These are phyloP conservation scores for Drosophila nasuta DNA, from an alignment of 1,140 invertebrate genomes.

Conservation along the genomic window DNA sequence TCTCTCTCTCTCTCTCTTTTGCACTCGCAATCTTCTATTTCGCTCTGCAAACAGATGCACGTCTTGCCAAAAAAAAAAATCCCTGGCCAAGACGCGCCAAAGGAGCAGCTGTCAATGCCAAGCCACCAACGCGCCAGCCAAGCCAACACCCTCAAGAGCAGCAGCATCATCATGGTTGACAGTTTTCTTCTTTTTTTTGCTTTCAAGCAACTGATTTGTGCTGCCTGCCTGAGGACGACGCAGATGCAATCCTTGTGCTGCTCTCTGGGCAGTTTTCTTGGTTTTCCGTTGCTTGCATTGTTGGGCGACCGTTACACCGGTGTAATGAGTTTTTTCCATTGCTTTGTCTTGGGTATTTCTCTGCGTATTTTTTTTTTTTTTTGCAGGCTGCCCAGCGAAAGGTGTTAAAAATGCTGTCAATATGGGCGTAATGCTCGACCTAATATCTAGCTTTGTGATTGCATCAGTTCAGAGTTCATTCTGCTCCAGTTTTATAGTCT, in stretches of 20 bases:
- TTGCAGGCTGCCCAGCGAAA: constrained; percentile 50
- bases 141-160: constrained; percentile 55
- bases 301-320: constrained; percentile 56
- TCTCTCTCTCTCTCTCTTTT: not conserved
- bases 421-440: constrained; percentile 60
- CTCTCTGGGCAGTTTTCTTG: constrained; percentile 36
- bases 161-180: constrained; percentile 58
- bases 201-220: constrained; percentile 54
- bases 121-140: constrained; percentile 73
- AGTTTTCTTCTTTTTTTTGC: constrained; percentile 39
- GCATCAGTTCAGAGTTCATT: constrained; percentile 25
- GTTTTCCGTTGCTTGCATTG: constrained; percentile 62
- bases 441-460: constrained; percentile 41
- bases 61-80: constrained; percentile 59
- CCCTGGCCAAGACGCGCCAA: constrained; percentile 65
- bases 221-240: constrained; percentile 36
- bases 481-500: not conserved
- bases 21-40: constrained; percentile 1
- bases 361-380: constrained; percentile 29
- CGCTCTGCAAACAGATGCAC: constrained; percentile 65
- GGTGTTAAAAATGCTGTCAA: constrained; percentile 73
- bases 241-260: constrained; percentile 57
- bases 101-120: constrained; percentile 75
- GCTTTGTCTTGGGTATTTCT: constrained; percentile 47
- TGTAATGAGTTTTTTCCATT: constrained; percentile 69